Evolutionary conservation across 2,113 vertebrate species (phyloP), one percentile per base, ranked within the genome.

Genomic region (human): DNA sequence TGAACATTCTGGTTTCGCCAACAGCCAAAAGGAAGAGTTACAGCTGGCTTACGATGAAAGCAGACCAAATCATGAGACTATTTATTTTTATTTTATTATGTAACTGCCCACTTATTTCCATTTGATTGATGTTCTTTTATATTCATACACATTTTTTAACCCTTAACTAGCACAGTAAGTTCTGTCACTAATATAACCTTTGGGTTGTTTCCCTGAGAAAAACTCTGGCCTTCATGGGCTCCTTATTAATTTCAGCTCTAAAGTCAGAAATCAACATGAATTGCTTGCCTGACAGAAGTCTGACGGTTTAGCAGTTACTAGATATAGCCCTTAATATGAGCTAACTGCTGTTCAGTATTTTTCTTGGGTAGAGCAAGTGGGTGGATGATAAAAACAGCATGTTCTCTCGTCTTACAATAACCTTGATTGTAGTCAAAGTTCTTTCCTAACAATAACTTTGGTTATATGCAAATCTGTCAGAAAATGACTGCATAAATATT

Each of bases 351-450:
- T 97, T 97, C 92, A 93, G 88, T 86, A 30, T 96, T 97, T 98
- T 98, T 98, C 90, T 95, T 94, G 64, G 90, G 78, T 93, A 97
- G 64, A 89, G 32, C 80, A 80, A 96, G 96, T 98, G 92, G 97
- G 96, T 94, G 97, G 97, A 93, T 97, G 97, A 97, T 97, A 94
- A 98, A 97, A 97, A 96, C 97, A 92, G 94, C 14, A 3, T 89
- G 92, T 98, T 98, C 97, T 97, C 92, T 95, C 96, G 81, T 97
- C 90, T 98, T 96, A 93, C 59, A 97, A 94, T 96, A 98, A 97
- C 97, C 91, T 98, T 95, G 30, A 87, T 82, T 97, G 97, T 89
- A 97, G 95, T 95, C 89, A 79, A 96, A 98, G 66, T 93, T 97
- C 94, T 92, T 95, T 97, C 92, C 82, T 97, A 95, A 96, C 48